Conservation (phyloP, 2,113 vertebrate species). For the Dicaeum eximium region DNA sequence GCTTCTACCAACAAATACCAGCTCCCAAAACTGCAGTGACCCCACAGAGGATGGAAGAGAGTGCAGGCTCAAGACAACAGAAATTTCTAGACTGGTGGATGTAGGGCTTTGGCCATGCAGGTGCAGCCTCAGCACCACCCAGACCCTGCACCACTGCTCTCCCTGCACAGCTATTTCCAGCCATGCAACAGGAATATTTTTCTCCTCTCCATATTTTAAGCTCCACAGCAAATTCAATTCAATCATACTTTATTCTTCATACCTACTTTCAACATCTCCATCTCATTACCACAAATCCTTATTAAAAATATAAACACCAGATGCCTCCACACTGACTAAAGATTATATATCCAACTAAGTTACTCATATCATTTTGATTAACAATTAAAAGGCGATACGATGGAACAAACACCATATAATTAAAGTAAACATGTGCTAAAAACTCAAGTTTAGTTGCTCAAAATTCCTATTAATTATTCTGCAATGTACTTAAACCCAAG, state of each 20-base stretch:
- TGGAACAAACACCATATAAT: background rate
- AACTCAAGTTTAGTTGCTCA: background rate
- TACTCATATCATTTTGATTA: background rate
- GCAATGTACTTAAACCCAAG: background rate
- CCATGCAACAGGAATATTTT: background rate
- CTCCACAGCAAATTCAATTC: background rate
- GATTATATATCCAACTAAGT: background rate
- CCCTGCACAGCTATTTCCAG: background rate
- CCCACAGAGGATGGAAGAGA: background rate
- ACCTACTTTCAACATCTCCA: background rate
- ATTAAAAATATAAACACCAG: background rate
- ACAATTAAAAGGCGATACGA: background rate
- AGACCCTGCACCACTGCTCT: background rate
- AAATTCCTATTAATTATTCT: background rate
- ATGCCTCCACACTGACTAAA: background rate
- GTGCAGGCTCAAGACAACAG: rapidly evolving
- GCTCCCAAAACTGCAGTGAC: background rate
- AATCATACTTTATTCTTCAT: background rate
- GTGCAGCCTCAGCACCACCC: background rate
- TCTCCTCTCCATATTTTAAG: background rate
- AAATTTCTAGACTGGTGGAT: background rate
- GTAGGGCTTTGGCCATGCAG: background rate
- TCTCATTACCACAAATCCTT: background rate
- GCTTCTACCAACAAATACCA: background rate
- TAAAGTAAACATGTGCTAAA: background rate